Percentiles rank a stretch among this genome's conserved stretches.
phyloP scores from a whole-genome alignment of 1,140 invertebrate species.

The Euborellia annulipes region DNA sequence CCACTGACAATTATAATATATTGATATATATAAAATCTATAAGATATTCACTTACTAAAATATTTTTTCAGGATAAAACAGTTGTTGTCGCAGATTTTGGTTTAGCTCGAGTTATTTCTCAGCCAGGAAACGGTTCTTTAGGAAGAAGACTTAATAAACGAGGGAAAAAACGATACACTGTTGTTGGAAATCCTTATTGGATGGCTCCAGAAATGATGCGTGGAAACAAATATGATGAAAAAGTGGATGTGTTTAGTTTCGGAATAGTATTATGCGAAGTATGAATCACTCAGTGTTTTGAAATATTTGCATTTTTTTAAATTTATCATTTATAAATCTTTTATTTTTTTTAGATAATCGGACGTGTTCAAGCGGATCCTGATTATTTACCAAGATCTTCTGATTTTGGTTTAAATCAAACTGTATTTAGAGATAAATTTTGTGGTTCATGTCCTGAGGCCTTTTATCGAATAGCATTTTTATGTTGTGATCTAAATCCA shows the following conservation, averaged over 20 bases:
- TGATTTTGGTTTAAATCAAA: slow-evolving; percentile 83
- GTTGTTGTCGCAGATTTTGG: slow-evolving; percentile 93
- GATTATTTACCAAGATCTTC: slow-evolving; percentile 76
- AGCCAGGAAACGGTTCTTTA: slow-evolving; percentile 20
- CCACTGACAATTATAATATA: too few species aligned
- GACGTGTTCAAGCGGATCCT: slow-evolving; percentile 81
- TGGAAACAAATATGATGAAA: slow-evolving; percentile 89
- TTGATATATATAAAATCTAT: too few species aligned
- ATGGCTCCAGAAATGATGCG: slow-evolving; percentile 98
- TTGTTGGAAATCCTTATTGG: slow-evolving; percentile 93
- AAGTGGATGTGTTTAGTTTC: slow-evolving; percentile 94
- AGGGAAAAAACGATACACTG: slow-evolving; percentile 49
- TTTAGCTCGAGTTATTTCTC: slow-evolving; percentile 70
- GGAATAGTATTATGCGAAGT: slow-evolving; percentile 93
- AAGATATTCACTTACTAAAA: too few species aligned
- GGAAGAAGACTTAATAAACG: slow-evolving; percentile 22
- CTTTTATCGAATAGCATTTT: slow-evolving; percentile 73
- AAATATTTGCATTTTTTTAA: background rate
- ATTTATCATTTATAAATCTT: slow-evolving; percentile 5
- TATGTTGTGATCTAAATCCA: slow-evolving; percentile 77
- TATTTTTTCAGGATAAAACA: slow-evolving; percentile 53
- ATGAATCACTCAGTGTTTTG: slow-evolving; percentile 15
- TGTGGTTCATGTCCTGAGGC: slow-evolving; percentile 73
- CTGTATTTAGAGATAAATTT: slow-evolving; percentile 73
- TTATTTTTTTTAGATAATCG: slow-evolving; percentile 56